A percentile compares a stretch with the other conserved stretches of the same genome.
phyloP scores from a whole-genome alignment of 2,797 vertebrate species.

The Myiotriccus ornatus region DNA sequence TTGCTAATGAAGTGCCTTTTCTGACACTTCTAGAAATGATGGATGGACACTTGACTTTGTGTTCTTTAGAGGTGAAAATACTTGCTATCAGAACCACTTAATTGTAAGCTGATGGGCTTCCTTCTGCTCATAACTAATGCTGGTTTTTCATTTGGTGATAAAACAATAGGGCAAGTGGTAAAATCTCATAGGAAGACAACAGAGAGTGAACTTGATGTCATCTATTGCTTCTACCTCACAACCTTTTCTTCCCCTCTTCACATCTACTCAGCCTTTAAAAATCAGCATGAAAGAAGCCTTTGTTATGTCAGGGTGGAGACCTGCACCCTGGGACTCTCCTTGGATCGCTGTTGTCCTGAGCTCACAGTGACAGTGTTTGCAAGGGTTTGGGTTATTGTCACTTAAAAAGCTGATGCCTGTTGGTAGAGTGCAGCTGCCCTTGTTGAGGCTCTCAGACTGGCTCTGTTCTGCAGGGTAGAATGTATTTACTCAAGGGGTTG shows the following conservation, averaged over 20 bases:
- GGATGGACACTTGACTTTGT: not conserved
- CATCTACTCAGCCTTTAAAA: not conserved
- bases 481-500: not conserved
- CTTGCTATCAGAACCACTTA: not conserved
- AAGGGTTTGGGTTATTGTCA: not conserved
- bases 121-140: not conserved
- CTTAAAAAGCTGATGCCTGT: not conserved
- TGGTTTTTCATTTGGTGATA: not conserved
- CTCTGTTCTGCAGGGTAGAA: not conserved
- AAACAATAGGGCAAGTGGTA: not conserved
- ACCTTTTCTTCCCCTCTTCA: not conserved
- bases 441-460: not conserved
- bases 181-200: not conserved
- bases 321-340: not conserved
- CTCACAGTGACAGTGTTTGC: not conserved
- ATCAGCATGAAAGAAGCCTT: not conserved
- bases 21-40: not conserved
- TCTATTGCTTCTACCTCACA: not conserved
- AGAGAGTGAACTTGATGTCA: accelerated
- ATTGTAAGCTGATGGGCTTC: not conserved
- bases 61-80: not conserved
- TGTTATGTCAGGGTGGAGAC: not conserved
- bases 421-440: not conserved
- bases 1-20: not conserved
- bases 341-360: not conserved